Percentiles rank a stretch among this genome's conserved stretches.
These are phyloP conservation scores for Beaufortia kweichowensis DNA, from an alignment of 2,113 vertebrate species.

Conservation along the genomic window DNA sequence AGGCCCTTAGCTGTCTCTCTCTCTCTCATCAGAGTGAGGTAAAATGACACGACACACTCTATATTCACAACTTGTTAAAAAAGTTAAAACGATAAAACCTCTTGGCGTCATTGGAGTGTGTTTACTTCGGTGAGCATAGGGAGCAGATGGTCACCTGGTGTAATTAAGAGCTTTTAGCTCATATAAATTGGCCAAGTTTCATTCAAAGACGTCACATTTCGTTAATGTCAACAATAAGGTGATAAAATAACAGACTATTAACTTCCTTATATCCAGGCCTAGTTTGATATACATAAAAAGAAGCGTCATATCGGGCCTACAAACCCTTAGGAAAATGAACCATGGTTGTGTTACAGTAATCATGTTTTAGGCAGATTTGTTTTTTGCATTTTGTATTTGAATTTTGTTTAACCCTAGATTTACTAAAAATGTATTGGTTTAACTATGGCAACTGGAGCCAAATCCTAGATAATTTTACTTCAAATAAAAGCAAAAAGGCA, in stretches of 20 bases:
- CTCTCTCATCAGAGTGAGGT: constrained; percentile 42
- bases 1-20: constrained; percentile 39
- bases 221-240: not conserved
- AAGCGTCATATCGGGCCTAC: not conserved
- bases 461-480: too few species aligned
- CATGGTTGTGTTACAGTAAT: not conserved
- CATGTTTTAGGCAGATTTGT: too few species aligned
- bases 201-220: not conserved
- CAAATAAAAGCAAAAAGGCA: too few species aligned
- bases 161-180: constrained; percentile 63
- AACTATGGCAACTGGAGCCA: too few species aligned
- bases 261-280: not conserved
- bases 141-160: constrained; percentile 74
- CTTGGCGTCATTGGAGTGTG: not conserved
- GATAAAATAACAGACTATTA: not conserved
- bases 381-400: too few species aligned
- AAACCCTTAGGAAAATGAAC: too few species aligned
- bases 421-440: too few species aligned
- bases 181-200: not conserved
- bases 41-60: constrained; percentile 46
- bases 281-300: too few species aligned
- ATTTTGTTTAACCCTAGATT: too few species aligned
- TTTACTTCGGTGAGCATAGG: constrained; percentile 55
- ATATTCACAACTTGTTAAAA: constrained; percentile 15
- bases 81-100: constrained; percentile 39